Evolutionary conservation across 2,888 invertebrate genomes (phyloP), one percentile per base, ranked within the genome.

Genomic region (Noctua pronuba): DNA sequence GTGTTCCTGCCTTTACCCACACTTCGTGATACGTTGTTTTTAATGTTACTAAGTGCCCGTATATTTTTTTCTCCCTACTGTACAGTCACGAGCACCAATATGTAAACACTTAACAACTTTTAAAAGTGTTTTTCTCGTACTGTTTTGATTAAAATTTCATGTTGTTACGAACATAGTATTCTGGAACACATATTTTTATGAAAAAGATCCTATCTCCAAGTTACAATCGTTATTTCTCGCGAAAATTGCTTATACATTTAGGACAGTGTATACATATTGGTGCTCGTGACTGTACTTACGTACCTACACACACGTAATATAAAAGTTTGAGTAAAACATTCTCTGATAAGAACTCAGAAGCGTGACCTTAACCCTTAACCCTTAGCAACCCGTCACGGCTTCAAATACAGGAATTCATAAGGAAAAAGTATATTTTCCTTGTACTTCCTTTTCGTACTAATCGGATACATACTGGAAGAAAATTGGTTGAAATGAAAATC

Each of bases 301-400:
- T 1, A 21, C 49, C 5, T n/a, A 38, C 38, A 1, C 31, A 52
- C 35, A 28, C 31, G 38, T 55, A 49, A 31, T 58, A 35, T 31
- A 74, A 38, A 79, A 68, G 73, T 68, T 79, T 55, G 49, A 24
- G 49, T 24, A 66, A 75, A 71, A 77, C 41, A 64, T 67, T 46
- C 31, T 46, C 67, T 67, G n/a, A 81, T 62, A 46, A 38, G n/a
- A 52, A 46, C 46, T 41, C n/a, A 35, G 62, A 64, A 55, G 28
- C 58, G 44, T 82, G 52, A 82, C 64, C 71, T 72, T 75, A 70
- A 81, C 81, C 75, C 44, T 49, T 60, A 60, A 60, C 62, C 62
- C 62, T 68, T 28, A n/a, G 78, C 31, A 60, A 16, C 31, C n/a
- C 49, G n/a, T 41, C 55, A 68, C 55, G n/a, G 46, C 24, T 70